Percentiles rank a stretch among this genome's conserved stretches.
Conservation (phyloP, 1,140 invertebrate species). For the Diorhabda carinulata region DNA sequence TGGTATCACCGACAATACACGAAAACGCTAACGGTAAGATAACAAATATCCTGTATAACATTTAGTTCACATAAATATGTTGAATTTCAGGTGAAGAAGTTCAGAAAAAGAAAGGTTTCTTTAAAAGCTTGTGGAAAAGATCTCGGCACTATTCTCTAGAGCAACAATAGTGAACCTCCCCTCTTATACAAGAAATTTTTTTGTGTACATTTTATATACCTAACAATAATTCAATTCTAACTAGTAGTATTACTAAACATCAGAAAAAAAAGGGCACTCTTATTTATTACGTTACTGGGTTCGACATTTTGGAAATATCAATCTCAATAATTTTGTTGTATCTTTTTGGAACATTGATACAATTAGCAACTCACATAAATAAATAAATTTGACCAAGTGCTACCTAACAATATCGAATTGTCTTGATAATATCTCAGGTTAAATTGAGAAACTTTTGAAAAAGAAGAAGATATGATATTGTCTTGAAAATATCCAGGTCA, state of each 20-base stretch:
- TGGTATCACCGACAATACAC: constrained; percentile 62
- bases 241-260: constrained; percentile 33
- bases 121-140: constrained; percentile 78
- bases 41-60: neutral
- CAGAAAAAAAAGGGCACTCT: too few species aligned
- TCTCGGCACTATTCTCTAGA: constrained; percentile 78
- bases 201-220: constrained; percentile 39
- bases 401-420: too few species aligned
- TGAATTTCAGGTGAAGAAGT: constrained; percentile 61
- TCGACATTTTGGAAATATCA: too few species aligned
- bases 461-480: too few species aligned
- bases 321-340: too few species aligned
- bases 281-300: too few species aligned
- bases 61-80: constrained; percentile 1
- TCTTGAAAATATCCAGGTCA: too few species aligned
- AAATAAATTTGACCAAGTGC: too few species aligned
- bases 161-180: constrained; percentile 55
- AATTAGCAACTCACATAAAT: too few species aligned
- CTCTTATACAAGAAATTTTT: constrained; percentile 21
- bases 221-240: constrained; percentile 34
- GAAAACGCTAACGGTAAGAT: constrained; percentile 54
- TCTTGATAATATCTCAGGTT: too few species aligned
- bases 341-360: too few species aligned
- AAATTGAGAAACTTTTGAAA: too few species aligned
- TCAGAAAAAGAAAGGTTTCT: constrained; percentile 78